These are phyloP conservation scores for Xerus rutilus DNA, from an alignment of 2,797 vertebrate species.

Conservation along the genomic window DNA sequence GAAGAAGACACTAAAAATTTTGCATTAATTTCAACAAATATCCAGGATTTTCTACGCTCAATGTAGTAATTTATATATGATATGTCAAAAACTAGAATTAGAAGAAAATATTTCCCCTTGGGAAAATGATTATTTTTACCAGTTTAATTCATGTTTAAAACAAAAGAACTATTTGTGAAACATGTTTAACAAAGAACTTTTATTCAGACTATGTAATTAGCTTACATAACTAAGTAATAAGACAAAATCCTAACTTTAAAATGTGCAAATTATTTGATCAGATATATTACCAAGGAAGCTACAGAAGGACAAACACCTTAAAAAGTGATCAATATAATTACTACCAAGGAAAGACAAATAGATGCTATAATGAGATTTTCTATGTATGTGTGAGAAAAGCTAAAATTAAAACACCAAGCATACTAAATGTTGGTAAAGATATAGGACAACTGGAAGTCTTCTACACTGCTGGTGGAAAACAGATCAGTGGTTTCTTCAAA, in stretches of 20 bases:
- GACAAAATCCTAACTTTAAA: constrained; percentile 5
- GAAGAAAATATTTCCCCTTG: constrained; percentile 42
- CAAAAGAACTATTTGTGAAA: background rate
- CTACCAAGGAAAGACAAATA: background rate
- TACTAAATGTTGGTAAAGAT: background rate
- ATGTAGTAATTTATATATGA: constrained; percentile 3
- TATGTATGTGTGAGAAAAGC: background rate
- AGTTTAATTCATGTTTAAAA: constrained; percentile 4
- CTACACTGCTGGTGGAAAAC: background rate
- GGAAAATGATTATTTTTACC: constrained; percentile 16
- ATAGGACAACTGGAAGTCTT: background rate
- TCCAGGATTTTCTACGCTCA: background rate
- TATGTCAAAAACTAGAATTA: background rate
- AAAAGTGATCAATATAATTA: background rate
- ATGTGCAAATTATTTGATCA: constrained; percentile 10
- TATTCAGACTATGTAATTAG: background rate
- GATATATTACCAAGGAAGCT: background rate
- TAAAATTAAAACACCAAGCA: background rate
- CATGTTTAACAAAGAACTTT: constrained; percentile 39
- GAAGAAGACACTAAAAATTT: background rate
- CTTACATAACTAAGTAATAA: background rate
- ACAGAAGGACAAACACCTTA: background rate
- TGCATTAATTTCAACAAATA: background rate
- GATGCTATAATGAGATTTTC: background rate
- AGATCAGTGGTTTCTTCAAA: constrained; percentile 1